Evolutionary conservation across 2,797 vertebrate genomes (phyloP).

Genomic region (Pitangus sulphuratus): DNA sequence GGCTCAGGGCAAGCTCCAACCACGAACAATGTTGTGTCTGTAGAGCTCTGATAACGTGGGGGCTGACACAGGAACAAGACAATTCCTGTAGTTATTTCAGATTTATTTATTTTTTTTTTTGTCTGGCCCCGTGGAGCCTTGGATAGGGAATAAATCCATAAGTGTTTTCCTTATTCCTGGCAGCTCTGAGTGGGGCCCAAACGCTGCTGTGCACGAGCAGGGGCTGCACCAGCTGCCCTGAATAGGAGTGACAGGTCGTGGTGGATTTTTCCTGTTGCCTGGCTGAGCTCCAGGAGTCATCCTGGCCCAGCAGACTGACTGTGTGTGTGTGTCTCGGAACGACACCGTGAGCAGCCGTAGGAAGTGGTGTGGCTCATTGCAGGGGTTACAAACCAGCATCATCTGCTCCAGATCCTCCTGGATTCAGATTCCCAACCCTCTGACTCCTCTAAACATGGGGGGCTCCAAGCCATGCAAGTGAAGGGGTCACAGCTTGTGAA

Average conservation of each 20-base stretch:
- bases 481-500: not conserved
- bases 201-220: fast-evolving
- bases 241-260: not conserved
- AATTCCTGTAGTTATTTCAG: not conserved
- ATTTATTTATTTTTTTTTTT: not conserved
- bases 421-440: not conserved
- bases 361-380: not conserved
- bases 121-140: not conserved
- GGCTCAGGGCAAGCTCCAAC: not conserved
- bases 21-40: not conserved
- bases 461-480: not conserved
- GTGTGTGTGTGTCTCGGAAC: not conserved
- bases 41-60: fast-evolving
- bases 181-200: not conserved
- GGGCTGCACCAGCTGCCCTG: not conserved
- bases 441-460: not conserved
- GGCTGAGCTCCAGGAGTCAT: not conserved
- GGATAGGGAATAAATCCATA: not conserved
- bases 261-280: not conserved
- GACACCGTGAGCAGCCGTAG: no score
- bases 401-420: not conserved
- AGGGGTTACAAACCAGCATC: not conserved
- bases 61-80: not conserved
- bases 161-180: not conserved
- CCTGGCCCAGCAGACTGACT: not conserved